Base-by-base conservation (phyloP, 2,888 invertebrate species). In the Brenthis ino region DNA sequence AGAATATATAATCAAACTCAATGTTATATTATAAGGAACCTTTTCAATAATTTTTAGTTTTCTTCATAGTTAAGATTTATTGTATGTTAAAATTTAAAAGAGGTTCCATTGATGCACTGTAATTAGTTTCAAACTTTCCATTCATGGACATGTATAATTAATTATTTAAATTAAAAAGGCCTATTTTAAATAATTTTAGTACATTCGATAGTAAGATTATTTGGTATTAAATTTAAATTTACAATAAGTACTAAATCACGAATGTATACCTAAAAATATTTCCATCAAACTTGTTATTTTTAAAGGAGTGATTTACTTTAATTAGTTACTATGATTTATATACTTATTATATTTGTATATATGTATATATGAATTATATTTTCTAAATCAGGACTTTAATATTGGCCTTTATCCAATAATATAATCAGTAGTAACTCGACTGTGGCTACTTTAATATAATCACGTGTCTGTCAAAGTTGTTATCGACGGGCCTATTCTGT, bases 1-100 rank as follows among this genome's bases (percentile, higher is more conserved):
- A 72, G 74, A 14, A 66, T 72, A 65, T 70, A 43, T 70, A 69
- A 69, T 71, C 67, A n/a, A 67, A 53, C 20, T 53, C 20, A 60
- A 60, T 60, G 60, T 60, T 60, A 60, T 48, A 60, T 50, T n/a
- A 4, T 60, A 60, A 60, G 60, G 28, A 50, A 60, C 5, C 28
- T 60, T 12, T 50, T 16, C 1, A 60, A 28, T 48, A n/a, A 48
- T 47, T 60, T 60, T 28, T 28, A 1, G 6, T 1, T n/a, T 60
- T 28, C 12, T 48, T 16, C n/a, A 50, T 60, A 50, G 24, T 60
- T 28, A 11, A 43, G 11, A 2, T 60, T 50, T 5, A 16, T 50
- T 60, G 28, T 50, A 50, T 11, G 48, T 3, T 6, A 5, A 8
- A 58, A 20, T 48, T 28, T n/a, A 58, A 47, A 58, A 47, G 24